Evolutionary conservation across 1,140 invertebrate species (phyloP).

Genomic region (Cyclina sinensis): DNA sequence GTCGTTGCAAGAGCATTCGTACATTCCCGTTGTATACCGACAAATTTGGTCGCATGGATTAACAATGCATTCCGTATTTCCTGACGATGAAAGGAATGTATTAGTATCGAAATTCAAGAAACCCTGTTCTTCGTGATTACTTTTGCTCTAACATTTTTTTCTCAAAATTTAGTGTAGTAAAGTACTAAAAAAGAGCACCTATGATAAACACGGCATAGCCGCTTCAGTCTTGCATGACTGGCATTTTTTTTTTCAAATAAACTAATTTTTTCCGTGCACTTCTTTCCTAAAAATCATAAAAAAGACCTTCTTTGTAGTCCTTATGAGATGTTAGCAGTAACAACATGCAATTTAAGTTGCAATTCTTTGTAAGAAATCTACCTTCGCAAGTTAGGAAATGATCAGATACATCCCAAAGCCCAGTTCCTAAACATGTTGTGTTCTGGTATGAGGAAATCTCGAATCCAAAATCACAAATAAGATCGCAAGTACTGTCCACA

Average conservation of each 20-base stretch:
- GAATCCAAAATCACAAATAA: not conserved
- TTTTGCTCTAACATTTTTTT: too few relatives aligned
- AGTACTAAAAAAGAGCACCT: too few relatives aligned
- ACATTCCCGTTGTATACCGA: not conserved
- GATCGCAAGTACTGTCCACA: not conserved
- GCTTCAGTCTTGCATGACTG: too few relatives aligned
- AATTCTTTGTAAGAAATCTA: not conserved
- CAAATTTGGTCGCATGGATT: not conserved
- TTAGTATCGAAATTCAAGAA: not conserved
- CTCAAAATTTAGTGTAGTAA: too few relatives aligned
- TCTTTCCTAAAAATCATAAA: too few relatives aligned
- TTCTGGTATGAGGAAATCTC: not conserved
- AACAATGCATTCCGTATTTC: not conserved
- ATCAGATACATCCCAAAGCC: not conserved
- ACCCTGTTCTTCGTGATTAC: too few relatives aligned
- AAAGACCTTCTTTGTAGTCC: too few relatives aligned
- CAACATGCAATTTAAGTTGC: not conserved
- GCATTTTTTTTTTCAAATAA: too few relatives aligned
- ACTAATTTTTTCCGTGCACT: too few relatives aligned
- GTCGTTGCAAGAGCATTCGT: not conserved
- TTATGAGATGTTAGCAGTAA: too few relatives aligned
- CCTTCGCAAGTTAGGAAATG: not conserved
- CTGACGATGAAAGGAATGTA: not conserved
- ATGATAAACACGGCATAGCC: too few relatives aligned
- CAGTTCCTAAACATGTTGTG: slow-evolving; percentile 8